These are phyloP conservation scores for Chaetops frenatus DNA, from an alignment of 2,113 vertebrate genomes.

Conservation along the genomic window DNA sequence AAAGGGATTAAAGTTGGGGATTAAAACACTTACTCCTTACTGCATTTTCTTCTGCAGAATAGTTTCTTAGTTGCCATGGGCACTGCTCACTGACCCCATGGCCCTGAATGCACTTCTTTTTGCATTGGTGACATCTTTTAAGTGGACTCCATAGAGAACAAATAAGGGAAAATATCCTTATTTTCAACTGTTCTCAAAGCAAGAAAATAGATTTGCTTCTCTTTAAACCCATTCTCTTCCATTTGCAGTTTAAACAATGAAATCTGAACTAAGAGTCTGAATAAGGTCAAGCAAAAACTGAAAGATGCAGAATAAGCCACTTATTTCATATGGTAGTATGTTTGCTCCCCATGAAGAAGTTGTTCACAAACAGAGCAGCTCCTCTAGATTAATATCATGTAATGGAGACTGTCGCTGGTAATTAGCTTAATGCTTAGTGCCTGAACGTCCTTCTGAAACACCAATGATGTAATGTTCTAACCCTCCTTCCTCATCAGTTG, in stretches of 20 bases:
- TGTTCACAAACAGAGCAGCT: neutral
- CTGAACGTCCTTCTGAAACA: neutral
- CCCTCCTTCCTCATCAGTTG: no score
- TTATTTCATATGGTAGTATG: neutral
- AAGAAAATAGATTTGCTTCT: constrained; percentile 33
- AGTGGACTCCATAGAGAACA: constrained; percentile 61
- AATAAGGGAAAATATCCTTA: constrained; percentile 49
- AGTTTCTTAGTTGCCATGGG: constrained; percentile 73
- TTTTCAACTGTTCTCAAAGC: constrained; percentile 36
- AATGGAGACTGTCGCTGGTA: neutral
- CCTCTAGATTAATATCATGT: neutral
- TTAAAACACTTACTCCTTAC: constrained; percentile 77
- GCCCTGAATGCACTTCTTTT: constrained; percentile 55
- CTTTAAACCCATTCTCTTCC: neutral
- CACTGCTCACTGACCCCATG: constrained; percentile 67
- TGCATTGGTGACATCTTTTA: constrained; percentile 69
- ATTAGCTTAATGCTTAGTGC: neutral
- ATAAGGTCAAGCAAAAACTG: neutral
- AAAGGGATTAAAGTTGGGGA: constrained; percentile 75
- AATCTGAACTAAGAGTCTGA: constrained; percentile 29
- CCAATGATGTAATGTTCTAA: neutral
- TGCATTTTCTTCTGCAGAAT: constrained; percentile 66
- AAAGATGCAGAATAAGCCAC: neutral
- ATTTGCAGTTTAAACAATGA: constrained; percentile 21
- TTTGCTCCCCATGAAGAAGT: neutral